phyloP scores from a whole-genome alignment of 2,797 vertebrate species.

The Phrynocephalus guinanensis region DNA sequence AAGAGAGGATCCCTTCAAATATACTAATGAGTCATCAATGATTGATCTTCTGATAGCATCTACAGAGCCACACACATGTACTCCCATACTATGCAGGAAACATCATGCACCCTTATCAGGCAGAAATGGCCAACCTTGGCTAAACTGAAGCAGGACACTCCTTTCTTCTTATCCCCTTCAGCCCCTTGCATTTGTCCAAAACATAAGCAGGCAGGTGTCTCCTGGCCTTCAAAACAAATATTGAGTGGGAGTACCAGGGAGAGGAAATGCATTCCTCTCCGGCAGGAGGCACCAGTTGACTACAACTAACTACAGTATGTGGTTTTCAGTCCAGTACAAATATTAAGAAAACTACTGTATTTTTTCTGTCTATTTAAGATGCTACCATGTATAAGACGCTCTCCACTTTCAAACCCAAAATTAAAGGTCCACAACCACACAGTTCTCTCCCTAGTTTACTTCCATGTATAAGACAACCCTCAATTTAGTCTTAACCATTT shows the following conservation, averaged over 20 bases:
- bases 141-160: background rate
- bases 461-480: too few species aligned
- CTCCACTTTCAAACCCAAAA: too few species aligned
- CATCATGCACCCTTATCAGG: background rate
- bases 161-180: background rate
- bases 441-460: too few species aligned
- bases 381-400: too few species aligned
- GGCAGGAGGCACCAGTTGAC: background rate
- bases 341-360: background rate
- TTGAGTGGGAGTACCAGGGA: background rate
- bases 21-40: background rate
- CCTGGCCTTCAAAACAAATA: background rate
- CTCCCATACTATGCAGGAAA: background rate
- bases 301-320: background rate
- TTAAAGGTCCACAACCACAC: too few species aligned
- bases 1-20: conserved; percentile 3
- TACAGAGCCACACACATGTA: background rate
- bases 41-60: conserved; percentile 7
- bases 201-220: background rate
- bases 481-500: too few species aligned
- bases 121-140: background rate
- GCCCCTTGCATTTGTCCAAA: background rate
- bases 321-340: background rate
- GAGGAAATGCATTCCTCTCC: background rate
- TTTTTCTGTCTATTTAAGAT: too few species aligned